These are phyloP conservation scores for Pterophyllum scalare DNA, from an alignment of 2,113 vertebrate species.

Conservation along the genomic window DNA sequence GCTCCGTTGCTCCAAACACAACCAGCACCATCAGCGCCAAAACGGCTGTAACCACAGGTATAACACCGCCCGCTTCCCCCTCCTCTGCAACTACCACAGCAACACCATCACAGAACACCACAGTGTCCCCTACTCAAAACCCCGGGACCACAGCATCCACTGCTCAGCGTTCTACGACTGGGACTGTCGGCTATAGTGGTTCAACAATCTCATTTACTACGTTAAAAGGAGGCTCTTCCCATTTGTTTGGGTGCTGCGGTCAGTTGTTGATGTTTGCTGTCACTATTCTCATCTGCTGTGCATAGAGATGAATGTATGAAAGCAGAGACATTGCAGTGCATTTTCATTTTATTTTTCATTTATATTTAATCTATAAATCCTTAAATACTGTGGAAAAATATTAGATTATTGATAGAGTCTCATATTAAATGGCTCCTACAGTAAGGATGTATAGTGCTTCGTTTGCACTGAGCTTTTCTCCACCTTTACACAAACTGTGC, in stretches of 20 bases:
- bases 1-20: not conserved
- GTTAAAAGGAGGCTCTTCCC: not conserved
- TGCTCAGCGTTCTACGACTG: accelerated
- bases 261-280: constrained; percentile 34
- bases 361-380: not conserved
- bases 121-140: not conserved
- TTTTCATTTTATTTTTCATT: too few relatives aligned
- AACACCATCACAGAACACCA: not conserved
- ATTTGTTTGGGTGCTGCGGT: constrained; percentile 4
- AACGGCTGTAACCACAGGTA: not conserved
- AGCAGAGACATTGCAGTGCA: not conserved
- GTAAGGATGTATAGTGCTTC: constrained; percentile 14
- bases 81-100: too few relatives aligned
- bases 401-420: not conserved
- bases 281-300: constrained; percentile 21
- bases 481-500: not conserved
- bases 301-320: not conserved
- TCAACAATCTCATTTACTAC: not conserved
- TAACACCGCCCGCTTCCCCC: not conserved
- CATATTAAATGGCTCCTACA: not conserved
- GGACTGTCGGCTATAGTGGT: accelerated
- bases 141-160: not conserved
- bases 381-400: constrained; percentile 1
- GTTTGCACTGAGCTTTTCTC: constrained; percentile 16
- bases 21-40: not conserved